A percentile compares a stretch with the other conserved stretches of the same genome.
These are phyloP conservation scores for Alethe castanea DNA, from an alignment of 2,113 vertebrate genomes.

Conservation along the genomic window DNA sequence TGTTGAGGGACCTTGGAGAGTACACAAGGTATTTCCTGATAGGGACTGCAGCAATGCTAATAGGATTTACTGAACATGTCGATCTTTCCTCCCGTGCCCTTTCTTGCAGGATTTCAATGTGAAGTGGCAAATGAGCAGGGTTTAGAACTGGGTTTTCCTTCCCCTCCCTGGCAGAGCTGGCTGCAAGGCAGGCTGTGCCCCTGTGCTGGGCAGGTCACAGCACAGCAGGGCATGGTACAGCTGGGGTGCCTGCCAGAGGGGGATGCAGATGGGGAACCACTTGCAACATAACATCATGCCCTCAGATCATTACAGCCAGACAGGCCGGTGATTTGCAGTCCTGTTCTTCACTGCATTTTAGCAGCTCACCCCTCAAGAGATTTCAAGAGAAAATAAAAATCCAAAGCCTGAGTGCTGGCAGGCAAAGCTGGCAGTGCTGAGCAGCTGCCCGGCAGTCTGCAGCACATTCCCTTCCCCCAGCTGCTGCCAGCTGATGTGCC, in stretches of 20 bases:
- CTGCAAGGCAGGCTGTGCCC: background rate
- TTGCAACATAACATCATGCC: background rate
- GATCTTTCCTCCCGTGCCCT: background rate
- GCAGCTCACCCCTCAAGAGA: background rate
- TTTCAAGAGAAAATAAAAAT: slow-evolving; percentile 15
- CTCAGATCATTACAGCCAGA: background rate
- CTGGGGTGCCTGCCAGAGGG: background rate
- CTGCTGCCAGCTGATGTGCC: fast-evolving
- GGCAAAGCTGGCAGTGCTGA: background rate
- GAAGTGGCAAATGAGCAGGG: background rate
- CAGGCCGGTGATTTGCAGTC: background rate
- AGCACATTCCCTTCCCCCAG: background rate
- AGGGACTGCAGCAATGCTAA: background rate
- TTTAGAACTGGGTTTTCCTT: background rate
- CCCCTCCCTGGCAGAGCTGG: background rate
- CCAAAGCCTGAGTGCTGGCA: background rate
- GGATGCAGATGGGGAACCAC: background rate
- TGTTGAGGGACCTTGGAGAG: background rate
- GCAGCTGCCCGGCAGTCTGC: background rate
- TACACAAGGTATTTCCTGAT: background rate
- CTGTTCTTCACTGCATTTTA: background rate
- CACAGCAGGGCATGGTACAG: background rate
- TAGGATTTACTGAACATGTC: background rate
- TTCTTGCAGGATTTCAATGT: background rate
- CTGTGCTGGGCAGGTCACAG: background rate